These are phyloP conservation scores for Cheilinus undulatus DNA, from an alignment of 2,113 vertebrate genomes.

Conservation along the genomic window DNA sequence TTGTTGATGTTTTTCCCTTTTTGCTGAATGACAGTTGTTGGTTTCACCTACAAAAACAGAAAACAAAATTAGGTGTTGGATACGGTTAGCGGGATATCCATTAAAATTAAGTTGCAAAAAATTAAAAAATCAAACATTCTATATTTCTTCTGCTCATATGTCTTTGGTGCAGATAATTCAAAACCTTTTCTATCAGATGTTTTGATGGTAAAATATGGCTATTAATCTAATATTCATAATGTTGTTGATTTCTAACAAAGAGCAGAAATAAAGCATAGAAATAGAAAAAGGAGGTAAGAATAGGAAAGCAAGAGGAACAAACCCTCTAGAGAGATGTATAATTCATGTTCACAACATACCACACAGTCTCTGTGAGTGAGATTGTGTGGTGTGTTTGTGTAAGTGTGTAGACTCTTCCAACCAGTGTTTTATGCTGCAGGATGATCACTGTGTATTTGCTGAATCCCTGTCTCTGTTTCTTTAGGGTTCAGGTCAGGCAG, in stretches of 20 bases:
- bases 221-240: conserved; percentile 54
- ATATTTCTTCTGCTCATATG: conserved; percentile 17
- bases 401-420: conserved; percentile 7
- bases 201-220: conserved; percentile 16
- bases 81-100: conserved; percentile 10
- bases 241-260: conserved; percentile 54
- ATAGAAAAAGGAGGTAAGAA: conserved; percentile 30
- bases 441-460: conserved; percentile 73
- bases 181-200: conserved; percentile 38
- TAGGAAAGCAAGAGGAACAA: conserved; percentile 51
- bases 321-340: conserved; percentile 79
- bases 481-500: conserved; percentile 51
- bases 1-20: background rate
- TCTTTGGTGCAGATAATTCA: conserved; percentile 48
- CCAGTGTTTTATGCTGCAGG: conserved; percentile 60
- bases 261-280: conserved; percentile 23
- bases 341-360: conserved; percentile 75
- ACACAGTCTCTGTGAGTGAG: conserved; percentile 17
- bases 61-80: background rate
- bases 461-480: conserved; percentile 60
- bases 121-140: conserved; percentile 29
- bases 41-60: conserved; percentile 18
- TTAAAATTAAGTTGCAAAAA: conserved; percentile 25
- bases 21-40: background rate
- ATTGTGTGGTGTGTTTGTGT: conserved; percentile 41